Conservation (phyloP, 2,888 invertebrate species). For the Tricholauxania praeusta region DNA sequence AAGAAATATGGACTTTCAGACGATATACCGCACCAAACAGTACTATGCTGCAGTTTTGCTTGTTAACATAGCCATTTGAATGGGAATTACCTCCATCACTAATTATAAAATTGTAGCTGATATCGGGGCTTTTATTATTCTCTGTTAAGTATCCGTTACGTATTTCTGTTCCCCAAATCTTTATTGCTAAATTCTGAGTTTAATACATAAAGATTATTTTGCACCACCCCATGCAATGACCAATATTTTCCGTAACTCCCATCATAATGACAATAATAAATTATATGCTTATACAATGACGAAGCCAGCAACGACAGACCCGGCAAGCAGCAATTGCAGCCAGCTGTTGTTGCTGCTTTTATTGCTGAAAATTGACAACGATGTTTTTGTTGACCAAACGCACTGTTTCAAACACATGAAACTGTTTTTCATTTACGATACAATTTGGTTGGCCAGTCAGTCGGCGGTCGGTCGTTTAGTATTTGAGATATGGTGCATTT, state of each 20-base stretch:
- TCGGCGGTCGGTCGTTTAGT: slow-evolving; percentile 13
- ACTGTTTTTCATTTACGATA: not conserved
- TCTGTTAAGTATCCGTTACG: too few relatives aligned
- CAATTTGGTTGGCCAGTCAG: not conserved
- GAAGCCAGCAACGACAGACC: slow-evolving; percentile 11
- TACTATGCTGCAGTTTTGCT: too few relatives aligned
- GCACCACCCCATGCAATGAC: too few relatives aligned
- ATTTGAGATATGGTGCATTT: not conserved
- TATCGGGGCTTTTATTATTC: too few relatives aligned
- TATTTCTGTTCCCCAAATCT: too few relatives aligned
- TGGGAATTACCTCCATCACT: too few relatives aligned
- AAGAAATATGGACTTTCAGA: too few relatives aligned
- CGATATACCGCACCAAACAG: too few relatives aligned
- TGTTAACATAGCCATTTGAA: too few relatives aligned
- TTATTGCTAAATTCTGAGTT: too few relatives aligned
- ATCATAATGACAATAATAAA: slow-evolving; percentile 15
- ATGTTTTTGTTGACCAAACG: slow-evolving; percentile 1
- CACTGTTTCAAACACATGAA: not conserved
- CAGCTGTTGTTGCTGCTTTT: slow-evolving; percentile 17
- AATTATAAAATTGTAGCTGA: too few relatives aligned
- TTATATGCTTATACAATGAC: not conserved
- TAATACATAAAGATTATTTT: too few relatives aligned
- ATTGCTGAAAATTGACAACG: not conserved
- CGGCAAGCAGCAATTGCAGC: slow-evolving; percentile 17
- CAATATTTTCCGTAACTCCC: not conserved